phyloP scores from a whole-genome alignment of 2,888 invertebrate genomes.

The Microplitis deprimator region DNA sequence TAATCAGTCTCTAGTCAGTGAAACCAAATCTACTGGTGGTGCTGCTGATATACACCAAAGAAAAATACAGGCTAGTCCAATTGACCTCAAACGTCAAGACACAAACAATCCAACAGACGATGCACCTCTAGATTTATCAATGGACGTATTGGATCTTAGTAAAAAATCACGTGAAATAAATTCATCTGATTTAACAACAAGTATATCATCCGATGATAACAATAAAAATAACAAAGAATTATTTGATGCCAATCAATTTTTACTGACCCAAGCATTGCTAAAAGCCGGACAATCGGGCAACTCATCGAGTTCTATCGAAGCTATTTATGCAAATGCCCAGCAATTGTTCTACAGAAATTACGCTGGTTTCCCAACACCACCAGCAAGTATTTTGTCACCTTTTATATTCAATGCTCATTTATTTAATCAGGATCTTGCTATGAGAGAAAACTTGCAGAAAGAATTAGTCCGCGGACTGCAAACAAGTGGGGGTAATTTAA shows the following conservation, averaged over 20 bases:
- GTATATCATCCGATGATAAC: not conserved
- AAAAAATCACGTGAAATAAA: slow-evolving; percentile 74
- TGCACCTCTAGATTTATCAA: slow-evolving; percentile 81
- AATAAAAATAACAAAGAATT: slow-evolving; percentile 39
- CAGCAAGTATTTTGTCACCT: slow-evolving; percentile 75
- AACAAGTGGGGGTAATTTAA: slow-evolving; percentile 79
- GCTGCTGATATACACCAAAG: slow-evolving; percentile 62
- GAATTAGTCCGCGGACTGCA: slow-evolving; percentile 78
- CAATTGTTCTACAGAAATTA: slow-evolving; percentile 64
- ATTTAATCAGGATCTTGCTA: slow-evolving; percentile 76
- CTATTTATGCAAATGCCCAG: slow-evolving; percentile 64
- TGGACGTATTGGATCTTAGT: slow-evolving; percentile 87
- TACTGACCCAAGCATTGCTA: slow-evolving; percentile 78
- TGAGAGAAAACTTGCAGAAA: slow-evolving; percentile 80
- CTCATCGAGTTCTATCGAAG: slow-evolving; percentile 59
- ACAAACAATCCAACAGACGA: slow-evolving; percentile 58
- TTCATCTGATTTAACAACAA: slow-evolving; percentile 2
- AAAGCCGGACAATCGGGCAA: slow-evolving; percentile 71
- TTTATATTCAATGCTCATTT: slow-evolving; percentile 79
- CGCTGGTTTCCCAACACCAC: slow-evolving; percentile 61
- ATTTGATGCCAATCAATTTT: slow-evolving; percentile 73
- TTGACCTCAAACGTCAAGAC: slow-evolving; percentile 57
- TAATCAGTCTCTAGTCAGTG: slow-evolving; percentile 63
- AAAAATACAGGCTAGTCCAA: slow-evolving; percentile 65
- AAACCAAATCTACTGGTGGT: slow-evolving; percentile 59